These are phyloP conservation scores for Crenichthys baileyi DNA, from an alignment of 2,797 vertebrate genomes.

Conservation along the genomic window DNA sequence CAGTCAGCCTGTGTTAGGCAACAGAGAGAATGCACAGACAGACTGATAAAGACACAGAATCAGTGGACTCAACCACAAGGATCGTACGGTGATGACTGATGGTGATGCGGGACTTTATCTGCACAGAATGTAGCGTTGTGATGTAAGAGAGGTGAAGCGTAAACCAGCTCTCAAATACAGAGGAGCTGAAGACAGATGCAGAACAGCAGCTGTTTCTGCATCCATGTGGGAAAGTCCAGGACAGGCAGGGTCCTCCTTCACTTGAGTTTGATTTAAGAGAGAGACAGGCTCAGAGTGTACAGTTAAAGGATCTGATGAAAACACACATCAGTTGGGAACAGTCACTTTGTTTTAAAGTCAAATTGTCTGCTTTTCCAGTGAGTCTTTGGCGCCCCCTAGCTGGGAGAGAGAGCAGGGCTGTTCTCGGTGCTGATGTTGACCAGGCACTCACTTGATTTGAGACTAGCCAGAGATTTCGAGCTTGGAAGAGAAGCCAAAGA, in stretches of 20 bases:
- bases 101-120: constrained; percentile 2
- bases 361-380: constrained; percentile 63
- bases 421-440: constrained; percentile 94
- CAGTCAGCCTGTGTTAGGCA: constrained; percentile 38
- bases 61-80: constrained; percentile 50
- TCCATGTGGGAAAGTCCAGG: constrained; percentile 46
- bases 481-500: constrained; percentile 94
- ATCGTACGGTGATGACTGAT: constrained; percentile 32
- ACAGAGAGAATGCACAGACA: constrained; percentile 50
- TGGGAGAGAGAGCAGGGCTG: constrained; percentile 92
- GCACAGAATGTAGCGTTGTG: constrained; percentile 43
- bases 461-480: constrained; percentile 95
- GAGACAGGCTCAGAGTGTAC: constrained; percentile 43
- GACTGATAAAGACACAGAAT: constrained; percentile 55
- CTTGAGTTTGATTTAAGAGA: constrained; percentile 37
- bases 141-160: constrained; percentile 35
- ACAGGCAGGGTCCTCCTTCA: constrained; percentile 48
- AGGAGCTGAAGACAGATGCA: constrained; percentile 51
- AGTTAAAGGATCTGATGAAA: constrained; percentile 55
- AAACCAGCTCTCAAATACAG: constrained; percentile 47
- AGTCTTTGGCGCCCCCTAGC: constrained; percentile 83
- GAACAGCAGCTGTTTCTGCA: constrained; percentile 66
- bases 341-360: constrained; percentile 35
- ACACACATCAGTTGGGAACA: constrained; percentile 30
- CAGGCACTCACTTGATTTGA: constrained; percentile 98